A percentile compares a stretch with the other conserved stretches of the same genome.
Conservation (phyloP, 92 coral and sea anemone species). For the Siderastrea radians region DNA sequence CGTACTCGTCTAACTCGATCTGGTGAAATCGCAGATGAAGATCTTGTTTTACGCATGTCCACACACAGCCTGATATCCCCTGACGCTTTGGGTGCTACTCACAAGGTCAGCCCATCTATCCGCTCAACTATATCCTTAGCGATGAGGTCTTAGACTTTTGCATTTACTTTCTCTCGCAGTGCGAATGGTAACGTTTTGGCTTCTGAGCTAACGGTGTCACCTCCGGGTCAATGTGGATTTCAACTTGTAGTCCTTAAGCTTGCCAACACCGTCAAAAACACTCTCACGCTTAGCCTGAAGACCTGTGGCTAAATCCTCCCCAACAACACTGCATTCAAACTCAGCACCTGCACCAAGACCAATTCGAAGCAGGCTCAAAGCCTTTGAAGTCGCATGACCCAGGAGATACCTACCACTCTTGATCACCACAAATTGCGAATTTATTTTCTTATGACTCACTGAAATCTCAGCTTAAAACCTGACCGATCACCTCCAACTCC, state of each 20-base stretch:
- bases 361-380: conserved; percentile 14
- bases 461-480: too few species aligned
- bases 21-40: background rate
- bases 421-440: too few species aligned
- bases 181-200: background rate
- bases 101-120: background rate
- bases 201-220: conserved; percentile 23
- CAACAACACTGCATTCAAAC: background rate
- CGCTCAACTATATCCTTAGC: background rate
- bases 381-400: conserved; percentile 20
- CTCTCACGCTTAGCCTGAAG: conserved; percentile 25
- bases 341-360: background rate
- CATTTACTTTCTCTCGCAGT: conserved; percentile 20
- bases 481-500: too few species aligned
- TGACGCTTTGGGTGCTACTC: background rate
- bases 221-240: conserved; percentile 4
- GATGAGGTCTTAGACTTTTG: background rate
- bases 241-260: background rate
- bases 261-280: conserved; percentile 32
- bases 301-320: conserved; percentile 6
- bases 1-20: too few species aligned
- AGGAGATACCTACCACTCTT: too few species aligned
- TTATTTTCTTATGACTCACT: too few species aligned
- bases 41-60: background rate
- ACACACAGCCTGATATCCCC: background rate